These are phyloP conservation scores for Ormyrus pomaceus DNA, from an alignment of 2,888 invertebrate genomes.

Conservation along the genomic window DNA sequence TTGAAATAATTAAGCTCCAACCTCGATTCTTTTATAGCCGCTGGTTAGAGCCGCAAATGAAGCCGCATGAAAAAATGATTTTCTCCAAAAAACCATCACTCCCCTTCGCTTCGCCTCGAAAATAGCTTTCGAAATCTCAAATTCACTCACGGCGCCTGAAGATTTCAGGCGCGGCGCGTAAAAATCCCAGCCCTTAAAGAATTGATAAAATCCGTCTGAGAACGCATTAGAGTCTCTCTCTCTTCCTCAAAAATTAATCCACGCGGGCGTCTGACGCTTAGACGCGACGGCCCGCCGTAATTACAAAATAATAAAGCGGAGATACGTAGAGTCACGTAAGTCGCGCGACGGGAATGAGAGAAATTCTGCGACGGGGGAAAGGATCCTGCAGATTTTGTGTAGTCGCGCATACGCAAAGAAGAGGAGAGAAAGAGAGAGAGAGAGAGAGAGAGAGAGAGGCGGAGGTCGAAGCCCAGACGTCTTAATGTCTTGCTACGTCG, in stretches of 20 bases:
- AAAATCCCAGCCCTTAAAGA: too few species aligned
- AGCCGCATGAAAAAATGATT: background rate
- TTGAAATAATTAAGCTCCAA: too few species aligned
- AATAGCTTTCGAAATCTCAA: too few species aligned
- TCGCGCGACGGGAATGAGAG: slow-evolving; percentile 56
- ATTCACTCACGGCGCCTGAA: too few species aligned
- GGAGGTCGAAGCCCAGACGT: slow-evolving; percentile 73
- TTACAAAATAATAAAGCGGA: slow-evolving; percentile 74
- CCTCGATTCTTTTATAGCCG: too few species aligned
- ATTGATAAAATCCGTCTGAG: background rate
- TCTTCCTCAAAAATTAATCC: slow-evolving; percentile 33
- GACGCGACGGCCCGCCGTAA: slow-evolving; percentile 61
- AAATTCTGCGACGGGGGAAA: slow-evolving; percentile 14
- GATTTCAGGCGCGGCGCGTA: too few species aligned
- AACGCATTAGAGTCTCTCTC: slow-evolving; percentile 3
- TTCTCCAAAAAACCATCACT: slow-evolving; percentile 45
- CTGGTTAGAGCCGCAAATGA: too few species aligned
- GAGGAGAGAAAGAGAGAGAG: slow-evolving; percentile 59
- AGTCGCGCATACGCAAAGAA: slow-evolving; percentile 48
- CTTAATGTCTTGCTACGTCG: slow-evolving; percentile 70
- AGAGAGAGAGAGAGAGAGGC: slow-evolving; percentile 58
- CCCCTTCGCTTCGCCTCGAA: slow-evolving; percentile 58
- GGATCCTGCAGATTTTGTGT: background rate
- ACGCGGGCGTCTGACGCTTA: slow-evolving; percentile 57
- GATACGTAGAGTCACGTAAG: slow-evolving; percentile 72